Evolutionary conservation across 2,113 vertebrate species (phyloP), one percentile per base, ranked within the genome.

Genomic region (Neodontobutis hainanensis): DNA sequence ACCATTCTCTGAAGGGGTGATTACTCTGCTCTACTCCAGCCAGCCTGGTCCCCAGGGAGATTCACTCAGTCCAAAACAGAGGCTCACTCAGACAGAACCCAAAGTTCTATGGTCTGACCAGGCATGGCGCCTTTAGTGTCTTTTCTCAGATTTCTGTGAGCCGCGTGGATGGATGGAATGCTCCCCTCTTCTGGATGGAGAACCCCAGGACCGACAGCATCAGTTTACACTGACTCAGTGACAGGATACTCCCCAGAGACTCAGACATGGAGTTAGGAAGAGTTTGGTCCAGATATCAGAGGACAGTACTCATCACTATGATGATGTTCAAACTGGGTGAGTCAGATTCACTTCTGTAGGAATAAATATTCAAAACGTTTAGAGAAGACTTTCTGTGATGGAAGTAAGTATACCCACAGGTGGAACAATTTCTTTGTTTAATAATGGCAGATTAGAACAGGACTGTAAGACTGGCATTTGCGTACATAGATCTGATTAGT

Each of bases 311-410:
- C 19, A 71, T 93, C 50, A 89, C 76, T 14, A 53, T 90, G 77
- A 82, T 92, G 88, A 86, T 92, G 89, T 83, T 92, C 84, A 90
- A 90, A 74, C 77, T 90, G 65, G 92, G 92, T 93, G 82, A 87
- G 91, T 16, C 34, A 6, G 7, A 8, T 34, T n/a, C 8, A 16
- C 10, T 57, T 8, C 16, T 5, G 32, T 49, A 10, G 16, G 5
- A 11, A 49, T 12, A 5, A 5, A 15, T 40, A 16, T 8, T 46
- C 5, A 3, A 27, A 11, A n/a, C 9, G 27, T 6, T 46, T 46
- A 46, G 44, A 11, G 11, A 40, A 2, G 19, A 27, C 19, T 27
- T 27, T 27, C 19, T 27, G 19, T 27, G 19, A 27, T 27, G 19
- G 38, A 4, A 40, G 38, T 5, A 40, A 1, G 8, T 8, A 3